A percentile compares a stretch with the other conserved stretches of the same genome.
phyloP scores from a whole-genome alignment of 2,113 vertebrate species.

The Malaclemys terrapin region DNA sequence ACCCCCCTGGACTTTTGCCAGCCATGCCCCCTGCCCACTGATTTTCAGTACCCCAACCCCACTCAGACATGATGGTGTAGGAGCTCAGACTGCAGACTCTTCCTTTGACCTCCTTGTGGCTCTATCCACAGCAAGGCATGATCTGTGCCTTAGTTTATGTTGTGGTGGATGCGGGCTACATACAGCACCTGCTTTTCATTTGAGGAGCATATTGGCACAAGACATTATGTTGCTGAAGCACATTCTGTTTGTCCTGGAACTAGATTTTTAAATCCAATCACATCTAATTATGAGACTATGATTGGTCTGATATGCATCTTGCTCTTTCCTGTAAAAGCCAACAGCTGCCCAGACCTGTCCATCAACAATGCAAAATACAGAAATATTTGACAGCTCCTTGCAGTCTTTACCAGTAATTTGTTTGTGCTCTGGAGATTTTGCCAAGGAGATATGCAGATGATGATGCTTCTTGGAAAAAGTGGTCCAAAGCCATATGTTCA shows the following conservation, averaged over 20 bases:
- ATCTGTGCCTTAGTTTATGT: neutral
- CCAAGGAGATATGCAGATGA: neutral
- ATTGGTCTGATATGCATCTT: neutral
- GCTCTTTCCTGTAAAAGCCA: neutral
- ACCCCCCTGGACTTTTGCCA: neutral
- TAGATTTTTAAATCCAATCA: neutral
- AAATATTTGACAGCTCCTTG: neutral
- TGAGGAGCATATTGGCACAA: neutral
- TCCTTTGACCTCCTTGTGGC: neutral
- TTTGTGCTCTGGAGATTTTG: slow-evolving; percentile 15
- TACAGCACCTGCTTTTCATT: neutral
- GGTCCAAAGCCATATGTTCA: neutral
- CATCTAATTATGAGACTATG: neutral
- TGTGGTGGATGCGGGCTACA: neutral
- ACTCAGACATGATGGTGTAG: neutral
- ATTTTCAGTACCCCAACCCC: neutral
- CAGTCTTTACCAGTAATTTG: slow-evolving; percentile 4
- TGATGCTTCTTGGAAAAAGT: neutral
- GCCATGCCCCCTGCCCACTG: neutral
- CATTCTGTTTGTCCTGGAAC: neutral
- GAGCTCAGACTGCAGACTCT: neutral
- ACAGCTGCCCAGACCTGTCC: neutral
- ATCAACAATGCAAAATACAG: neutral
- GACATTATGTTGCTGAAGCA: neutral
- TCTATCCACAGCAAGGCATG: neutral